These are phyloP conservation scores for Drosophila novamexicana DNA, from an alignment of 1,140 invertebrate genomes.

Conservation along the genomic window DNA sequence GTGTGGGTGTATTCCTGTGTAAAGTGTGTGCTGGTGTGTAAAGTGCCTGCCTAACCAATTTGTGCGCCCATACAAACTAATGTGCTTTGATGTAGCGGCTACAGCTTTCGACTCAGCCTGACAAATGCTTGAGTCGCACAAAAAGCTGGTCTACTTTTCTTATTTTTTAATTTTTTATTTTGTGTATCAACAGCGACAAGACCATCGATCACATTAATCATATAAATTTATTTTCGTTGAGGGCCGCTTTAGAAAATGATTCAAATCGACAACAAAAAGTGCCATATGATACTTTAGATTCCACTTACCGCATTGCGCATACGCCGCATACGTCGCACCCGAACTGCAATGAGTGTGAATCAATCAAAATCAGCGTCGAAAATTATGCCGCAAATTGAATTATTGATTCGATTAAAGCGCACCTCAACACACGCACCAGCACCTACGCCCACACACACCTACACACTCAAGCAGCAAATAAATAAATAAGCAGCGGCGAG, in stretches of 20 bases:
- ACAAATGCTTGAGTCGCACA: constrained; percentile 46
- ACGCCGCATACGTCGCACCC: constrained; percentile 27
- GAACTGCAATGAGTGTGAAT: constrained; percentile 53
- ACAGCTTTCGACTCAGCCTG: constrained; percentile 36
- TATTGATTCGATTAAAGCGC: constrained; percentile 69
- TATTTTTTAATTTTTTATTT: neutral
- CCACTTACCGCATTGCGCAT: constrained; percentile 32
- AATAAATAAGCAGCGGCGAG: constrained; percentile 44
- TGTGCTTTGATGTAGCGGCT: constrained; percentile 66
- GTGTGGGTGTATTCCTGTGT: neutral
- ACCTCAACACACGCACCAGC: constrained; percentile 29
- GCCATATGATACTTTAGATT: constrained; percentile 58
- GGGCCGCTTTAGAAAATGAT: constrained; percentile 57
- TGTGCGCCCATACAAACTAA: constrained; percentile 72
- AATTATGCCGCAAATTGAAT: constrained; percentile 74
- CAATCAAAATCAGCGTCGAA: constrained; percentile 74
- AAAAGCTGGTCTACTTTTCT: constrained; percentile 35
- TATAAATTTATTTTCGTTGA: constrained; percentile 56
- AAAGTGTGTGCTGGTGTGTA: constrained; percentile 48
- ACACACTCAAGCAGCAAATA: constrained; percentile 53
- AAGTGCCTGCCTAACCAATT: constrained; percentile 78
- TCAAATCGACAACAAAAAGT: constrained; percentile 65
- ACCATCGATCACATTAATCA: constrained; percentile 77
- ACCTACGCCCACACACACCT: neutral
- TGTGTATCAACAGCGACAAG: constrained; percentile 31